These are phyloP conservation scores for Creontiades dilutus DNA, from an alignment of 2,888 invertebrate genomes.

Conservation along the genomic window DNA sequence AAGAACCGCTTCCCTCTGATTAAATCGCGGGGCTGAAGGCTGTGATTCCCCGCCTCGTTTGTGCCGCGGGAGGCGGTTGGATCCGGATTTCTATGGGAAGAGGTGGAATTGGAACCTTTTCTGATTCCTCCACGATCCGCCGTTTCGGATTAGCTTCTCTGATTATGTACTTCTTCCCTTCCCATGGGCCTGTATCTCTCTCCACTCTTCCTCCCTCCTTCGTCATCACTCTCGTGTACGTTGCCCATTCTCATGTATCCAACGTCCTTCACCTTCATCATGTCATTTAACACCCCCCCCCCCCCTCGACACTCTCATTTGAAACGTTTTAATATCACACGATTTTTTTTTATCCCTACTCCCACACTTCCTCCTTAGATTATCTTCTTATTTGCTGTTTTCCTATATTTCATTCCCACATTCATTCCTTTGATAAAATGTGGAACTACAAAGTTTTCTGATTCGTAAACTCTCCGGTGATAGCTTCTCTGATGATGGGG, in stretches of 20 bases:
- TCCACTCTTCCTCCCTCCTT: background rate
- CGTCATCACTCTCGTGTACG: background rate
- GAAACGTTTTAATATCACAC: no score
- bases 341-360: no score
- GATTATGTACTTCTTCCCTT: background rate
- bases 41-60: constrained; percentile 25
- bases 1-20: constrained; percentile 20
- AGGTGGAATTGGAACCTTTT: constrained; percentile 34
- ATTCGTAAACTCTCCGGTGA: no score
- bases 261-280: background rate
- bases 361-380: no score
- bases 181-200: background rate
- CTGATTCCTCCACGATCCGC: background rate
- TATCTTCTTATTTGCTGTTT: no score
- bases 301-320: no score
- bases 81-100: constrained; percentile 17
- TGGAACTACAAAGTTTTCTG: no score
- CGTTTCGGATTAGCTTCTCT: background rate
- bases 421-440: no score
- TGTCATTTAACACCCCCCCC: no score
- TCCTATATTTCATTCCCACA: no score
- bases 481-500: no score
- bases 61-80: background rate
- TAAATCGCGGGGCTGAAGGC: constrained; percentile 30
- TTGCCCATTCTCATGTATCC: background rate